A percentile compares a stretch with the other conserved stretches of the same genome.
Conservation (phyloP, 2,888 invertebrate species). For the Endomychus coccineus region DNA sequence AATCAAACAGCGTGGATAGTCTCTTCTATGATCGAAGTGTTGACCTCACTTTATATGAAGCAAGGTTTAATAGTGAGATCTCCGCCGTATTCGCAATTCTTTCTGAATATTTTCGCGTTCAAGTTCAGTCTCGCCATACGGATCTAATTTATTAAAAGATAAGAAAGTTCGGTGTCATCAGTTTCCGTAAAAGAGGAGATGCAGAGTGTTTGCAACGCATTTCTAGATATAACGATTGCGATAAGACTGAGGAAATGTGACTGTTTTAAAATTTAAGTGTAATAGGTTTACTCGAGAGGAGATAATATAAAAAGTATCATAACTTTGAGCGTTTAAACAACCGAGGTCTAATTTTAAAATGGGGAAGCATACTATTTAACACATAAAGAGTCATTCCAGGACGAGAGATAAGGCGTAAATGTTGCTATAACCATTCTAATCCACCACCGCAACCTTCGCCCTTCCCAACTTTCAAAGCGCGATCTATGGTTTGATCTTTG, state of each 20-base stretch:
- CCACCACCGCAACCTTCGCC: too few relatives aligned
- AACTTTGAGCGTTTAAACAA: constrained; percentile 36
- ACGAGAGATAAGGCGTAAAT: constrained; percentile 12
- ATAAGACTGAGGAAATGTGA: constrained; percentile 43
- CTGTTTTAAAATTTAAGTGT: constrained; percentile 45
- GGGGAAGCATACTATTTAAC: constrained; percentile 36
- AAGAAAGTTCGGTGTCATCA: constrained; percentile 43
- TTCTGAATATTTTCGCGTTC: too few relatives aligned
- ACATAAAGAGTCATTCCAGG: constrained; percentile 37
- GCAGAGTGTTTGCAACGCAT: constrained; percentile 38
- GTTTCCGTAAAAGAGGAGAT: constrained; percentile 34
- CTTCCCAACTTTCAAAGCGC: too few relatives aligned
- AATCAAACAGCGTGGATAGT: too few relatives aligned
- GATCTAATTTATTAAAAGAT: constrained; percentile 29
- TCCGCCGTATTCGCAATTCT: too few relatives aligned
- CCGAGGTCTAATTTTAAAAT: constrained; percentile 40
- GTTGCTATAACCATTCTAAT: too few relatives aligned
- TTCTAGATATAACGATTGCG: constrained; percentile 40
- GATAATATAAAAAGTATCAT: constrained; percentile 41
- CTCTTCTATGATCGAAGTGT: too few relatives aligned
- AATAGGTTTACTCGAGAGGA: constrained; percentile 41
- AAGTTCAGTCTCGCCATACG: too few relatives aligned
- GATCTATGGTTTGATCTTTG: too few relatives aligned
- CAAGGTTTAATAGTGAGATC: too few relatives aligned
- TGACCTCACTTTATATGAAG: too few relatives aligned